These are phyloP conservation scores for Gadopsis marmoratus DNA, from an alignment of 2,797 vertebrate species.

Conservation along the genomic window DNA sequence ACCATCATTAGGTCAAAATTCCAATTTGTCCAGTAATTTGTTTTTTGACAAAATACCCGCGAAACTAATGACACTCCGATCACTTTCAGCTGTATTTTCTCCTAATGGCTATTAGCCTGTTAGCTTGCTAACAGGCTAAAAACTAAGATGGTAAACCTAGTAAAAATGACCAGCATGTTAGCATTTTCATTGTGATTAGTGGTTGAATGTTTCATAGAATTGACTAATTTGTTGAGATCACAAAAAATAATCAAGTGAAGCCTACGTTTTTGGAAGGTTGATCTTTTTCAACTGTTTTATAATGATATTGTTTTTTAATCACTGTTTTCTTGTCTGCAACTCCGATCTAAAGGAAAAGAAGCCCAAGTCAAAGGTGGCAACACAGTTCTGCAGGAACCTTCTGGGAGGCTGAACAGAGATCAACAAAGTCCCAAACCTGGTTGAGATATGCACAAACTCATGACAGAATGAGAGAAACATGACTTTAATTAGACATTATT, in stretches of 20 bases:
- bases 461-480: neutral
- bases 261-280: no score
- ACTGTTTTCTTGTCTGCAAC: no score
- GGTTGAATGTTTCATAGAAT: no score
- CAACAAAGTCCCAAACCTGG: neutral
- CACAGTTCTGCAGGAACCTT: neutral
- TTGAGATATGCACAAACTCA: neutral
- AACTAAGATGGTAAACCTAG: neutral
- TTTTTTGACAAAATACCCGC: neutral
- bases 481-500: neutral
- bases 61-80: neutral
- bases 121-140: no score
- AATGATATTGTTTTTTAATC: no score
- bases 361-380: no score
- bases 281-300: no score
- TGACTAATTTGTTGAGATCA: no score
- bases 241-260: no score
- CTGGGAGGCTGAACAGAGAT: neutral
- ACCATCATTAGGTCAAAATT: neutral
- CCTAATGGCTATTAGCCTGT: neutral
- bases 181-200: neutral
- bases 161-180: neutral
- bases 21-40: neutral
- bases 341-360: no score
- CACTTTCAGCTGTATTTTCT: neutral